A percentile compares a stretch with the other conserved stretches of the same genome.
Conservation (phyloP, 2,113 vertebrate genomes). For the Gasterosteus aculeatus region DNA sequence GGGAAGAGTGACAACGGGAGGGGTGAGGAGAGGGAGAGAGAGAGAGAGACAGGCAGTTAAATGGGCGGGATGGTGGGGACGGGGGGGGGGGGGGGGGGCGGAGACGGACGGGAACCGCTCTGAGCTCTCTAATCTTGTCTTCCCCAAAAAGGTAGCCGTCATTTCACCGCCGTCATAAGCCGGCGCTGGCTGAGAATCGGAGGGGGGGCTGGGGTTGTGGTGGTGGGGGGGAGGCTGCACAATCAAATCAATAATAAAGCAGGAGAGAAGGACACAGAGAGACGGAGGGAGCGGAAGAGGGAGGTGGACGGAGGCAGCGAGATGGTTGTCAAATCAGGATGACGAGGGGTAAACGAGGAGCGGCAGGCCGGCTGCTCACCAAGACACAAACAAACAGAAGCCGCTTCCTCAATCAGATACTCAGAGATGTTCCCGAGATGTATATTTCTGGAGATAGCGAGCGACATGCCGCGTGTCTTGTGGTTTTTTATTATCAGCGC, state of each 20-base stretch:
- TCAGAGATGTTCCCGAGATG: background rate
- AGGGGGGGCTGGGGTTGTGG: background rate
- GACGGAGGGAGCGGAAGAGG: slow-evolving; percentile 1
- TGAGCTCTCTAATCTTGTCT: slow-evolving; percentile 57
- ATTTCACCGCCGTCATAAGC: slow-evolving; percentile 61
- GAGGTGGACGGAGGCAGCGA: slow-evolving; percentile 3
- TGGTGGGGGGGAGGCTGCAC: background rate
- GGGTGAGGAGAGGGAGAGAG: slow-evolving; percentile 6
- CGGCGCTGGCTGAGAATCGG: slow-evolving; percentile 27
- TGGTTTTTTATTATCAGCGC: slow-evolving; percentile 8
- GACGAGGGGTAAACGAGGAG: slow-evolving; percentile 15
- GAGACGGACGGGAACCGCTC: slow-evolving; percentile 19
- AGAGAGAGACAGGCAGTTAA: slow-evolving; percentile 5
- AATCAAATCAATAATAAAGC: slow-evolving; percentile 54
- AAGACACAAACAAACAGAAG: background rate
- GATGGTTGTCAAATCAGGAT: slow-evolving; percentile 20
- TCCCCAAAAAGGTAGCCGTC: slow-evolving; percentile 63
- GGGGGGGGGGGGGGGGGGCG: background rate
- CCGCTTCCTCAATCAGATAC: slow-evolving; percentile 4
- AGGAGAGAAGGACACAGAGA: slow-evolving; percentile 24
- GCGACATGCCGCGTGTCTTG: slow-evolving; percentile 5
- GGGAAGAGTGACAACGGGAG: slow-evolving; percentile 37
- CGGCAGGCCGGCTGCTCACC: background rate
- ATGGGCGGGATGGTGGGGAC: background rate
- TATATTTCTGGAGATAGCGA: slow-evolving; percentile 22